Evolutionary conservation across 2,113 vertebrate genomes (phyloP).

Genomic region (Hippocampus barbouri): DNA sequence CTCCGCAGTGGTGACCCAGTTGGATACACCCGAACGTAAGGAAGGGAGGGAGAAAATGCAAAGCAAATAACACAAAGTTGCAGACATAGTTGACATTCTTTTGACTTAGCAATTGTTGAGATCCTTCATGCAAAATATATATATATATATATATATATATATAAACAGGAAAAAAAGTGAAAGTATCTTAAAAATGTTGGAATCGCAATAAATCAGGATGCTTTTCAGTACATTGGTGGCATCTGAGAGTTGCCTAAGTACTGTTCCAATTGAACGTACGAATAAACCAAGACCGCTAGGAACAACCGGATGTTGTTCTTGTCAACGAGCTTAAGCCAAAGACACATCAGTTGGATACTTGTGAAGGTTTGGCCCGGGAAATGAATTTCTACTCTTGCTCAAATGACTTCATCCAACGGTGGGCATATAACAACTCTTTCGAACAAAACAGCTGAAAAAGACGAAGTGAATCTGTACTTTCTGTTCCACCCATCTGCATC

Average conservation of each 20-base stretch:
- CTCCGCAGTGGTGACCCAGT: background rate
- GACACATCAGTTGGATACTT: too few species aligned
- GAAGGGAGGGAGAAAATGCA: background rate
- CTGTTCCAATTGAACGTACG: too few species aligned
- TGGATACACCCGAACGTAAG: background rate
- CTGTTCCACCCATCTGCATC: slow-evolving; percentile 20
- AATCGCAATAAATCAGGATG: too few species aligned
- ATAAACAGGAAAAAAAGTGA: too few species aligned
- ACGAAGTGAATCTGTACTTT: background rate
- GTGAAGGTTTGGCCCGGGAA: too few species aligned
- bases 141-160: background rate
- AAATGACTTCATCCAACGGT: background rate
- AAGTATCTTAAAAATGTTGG: too few species aligned
- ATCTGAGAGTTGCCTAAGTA: too few species aligned
- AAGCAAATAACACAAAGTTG: background rate
- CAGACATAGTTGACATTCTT: background rate
- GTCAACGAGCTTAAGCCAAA: too few species aligned
- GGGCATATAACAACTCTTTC: background rate
- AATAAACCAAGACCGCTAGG: too few species aligned
- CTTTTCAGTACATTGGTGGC: too few species aligned
- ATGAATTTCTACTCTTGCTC: background rate
- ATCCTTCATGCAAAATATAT: background rate
- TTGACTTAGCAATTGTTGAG: background rate
- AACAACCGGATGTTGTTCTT: too few species aligned
- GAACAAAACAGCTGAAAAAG: background rate